These are phyloP conservation scores for Rhingia campestris DNA, from an alignment of 2,888 invertebrate species.

Conservation along the genomic window DNA sequence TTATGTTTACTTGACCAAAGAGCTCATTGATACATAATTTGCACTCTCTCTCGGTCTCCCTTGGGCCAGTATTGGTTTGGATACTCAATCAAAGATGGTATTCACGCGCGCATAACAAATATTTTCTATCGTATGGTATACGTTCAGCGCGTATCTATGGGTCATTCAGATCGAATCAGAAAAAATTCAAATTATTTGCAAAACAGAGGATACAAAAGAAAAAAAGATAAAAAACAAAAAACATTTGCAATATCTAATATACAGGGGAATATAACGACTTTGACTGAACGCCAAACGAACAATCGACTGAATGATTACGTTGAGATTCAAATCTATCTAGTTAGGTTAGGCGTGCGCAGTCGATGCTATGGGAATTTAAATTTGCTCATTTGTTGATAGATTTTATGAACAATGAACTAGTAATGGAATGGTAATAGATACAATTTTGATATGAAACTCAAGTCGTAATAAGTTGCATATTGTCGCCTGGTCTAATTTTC, in stretches of 20 bases:
- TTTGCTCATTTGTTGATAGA: background rate
- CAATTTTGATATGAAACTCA: constrained; percentile 7
- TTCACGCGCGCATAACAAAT: constrained; percentile 56
- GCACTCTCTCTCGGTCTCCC: constrained; percentile 43
- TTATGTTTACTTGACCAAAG: constrained; percentile 19
- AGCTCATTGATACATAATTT: constrained; percentile 47
- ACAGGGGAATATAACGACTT: constrained; percentile 26
- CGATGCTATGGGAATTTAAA: constrained; percentile 7
- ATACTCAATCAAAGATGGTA: constrained; percentile 38
- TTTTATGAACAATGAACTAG: background rate
- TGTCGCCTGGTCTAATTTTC: background rate
- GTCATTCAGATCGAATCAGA: background rate
- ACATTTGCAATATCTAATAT: constrained; percentile 1
- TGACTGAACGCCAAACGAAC: constrained; percentile 9
- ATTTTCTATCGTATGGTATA: constrained; percentile 9
- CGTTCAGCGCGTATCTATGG: constrained; percentile 8
- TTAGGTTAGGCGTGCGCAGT: background rate
- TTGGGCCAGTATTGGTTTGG: constrained; percentile 15
- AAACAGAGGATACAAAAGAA: background rate
- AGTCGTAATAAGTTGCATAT: constrained; percentile 11
- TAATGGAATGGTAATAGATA: background rate
- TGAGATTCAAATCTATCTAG: constrained; percentile 22
- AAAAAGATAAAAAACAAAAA: background rate
- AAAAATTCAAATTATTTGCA: background rate
- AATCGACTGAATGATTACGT: constrained; percentile 21